phyloP scores from a whole-genome alignment of 2,113 vertebrate species.

The Malaclemys terrapin region DNA sequence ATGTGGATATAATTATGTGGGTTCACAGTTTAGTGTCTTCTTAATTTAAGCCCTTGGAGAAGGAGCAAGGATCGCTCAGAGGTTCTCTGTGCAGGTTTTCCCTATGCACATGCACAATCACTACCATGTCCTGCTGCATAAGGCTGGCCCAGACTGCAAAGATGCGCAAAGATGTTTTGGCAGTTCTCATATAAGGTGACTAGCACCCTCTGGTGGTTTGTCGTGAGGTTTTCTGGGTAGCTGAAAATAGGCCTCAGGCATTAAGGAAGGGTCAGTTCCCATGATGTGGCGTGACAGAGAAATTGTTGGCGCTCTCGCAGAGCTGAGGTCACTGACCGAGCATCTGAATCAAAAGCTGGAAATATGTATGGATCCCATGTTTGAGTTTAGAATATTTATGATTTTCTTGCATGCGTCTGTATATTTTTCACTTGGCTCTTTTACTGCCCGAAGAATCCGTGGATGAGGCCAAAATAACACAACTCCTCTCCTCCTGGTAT shows the following conservation, averaged over 20 bases:
- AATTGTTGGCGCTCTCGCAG: too few relatives aligned
- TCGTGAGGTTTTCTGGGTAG: not conserved
- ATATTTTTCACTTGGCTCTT: not conserved
- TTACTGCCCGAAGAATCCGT: not conserved
- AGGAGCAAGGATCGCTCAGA: not conserved
- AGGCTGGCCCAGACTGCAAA: not conserved
- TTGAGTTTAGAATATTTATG: accelerated
- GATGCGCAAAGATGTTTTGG: not conserved
- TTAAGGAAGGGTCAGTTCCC: not conserved
- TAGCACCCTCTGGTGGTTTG: slow-evolving; percentile 64
- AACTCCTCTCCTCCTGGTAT: accelerated
- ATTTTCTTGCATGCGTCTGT: not conserved
- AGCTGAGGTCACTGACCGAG: accelerated
- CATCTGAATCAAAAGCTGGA: accelerated
- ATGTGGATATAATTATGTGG: not conserved
- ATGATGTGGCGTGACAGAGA: too few relatives aligned
- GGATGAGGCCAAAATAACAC: not conserved
- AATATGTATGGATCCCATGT: accelerated
- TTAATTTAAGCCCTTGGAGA: not conserved
- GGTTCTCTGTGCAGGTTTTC: accelerated
- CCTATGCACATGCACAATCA: accelerated
- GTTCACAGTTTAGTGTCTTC: not conserved
- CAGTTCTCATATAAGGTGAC: not conserved
- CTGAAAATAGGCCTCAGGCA: too few relatives aligned
- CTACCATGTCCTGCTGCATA: not conserved